Percentiles rank a stretch among this genome's conserved stretches.
phyloP scores from a whole-genome alignment of 2,888 invertebrate genomes.

The Drosophila monieri region DNA sequence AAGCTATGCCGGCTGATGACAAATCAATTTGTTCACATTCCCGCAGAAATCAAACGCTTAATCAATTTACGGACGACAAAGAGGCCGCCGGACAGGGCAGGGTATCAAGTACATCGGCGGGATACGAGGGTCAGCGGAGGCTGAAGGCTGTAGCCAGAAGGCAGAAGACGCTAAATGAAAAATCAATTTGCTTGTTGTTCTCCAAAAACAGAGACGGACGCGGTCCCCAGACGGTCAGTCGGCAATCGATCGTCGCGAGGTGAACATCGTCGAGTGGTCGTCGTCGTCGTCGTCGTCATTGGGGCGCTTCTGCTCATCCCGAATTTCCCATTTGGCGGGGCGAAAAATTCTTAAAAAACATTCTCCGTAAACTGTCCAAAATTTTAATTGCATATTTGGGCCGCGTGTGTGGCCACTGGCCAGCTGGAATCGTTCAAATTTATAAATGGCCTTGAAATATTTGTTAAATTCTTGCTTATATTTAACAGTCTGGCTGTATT shows the following conservation, averaged over 20 bases:
- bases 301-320: background rate
- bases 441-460: conserved; percentile 11
- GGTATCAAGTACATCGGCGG: conserved; percentile 44
- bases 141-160: conserved; percentile 2
- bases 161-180: conserved; percentile 60
- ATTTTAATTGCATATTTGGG: conserved; percentile 30
- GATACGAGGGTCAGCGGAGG: conserved; percentile 15
- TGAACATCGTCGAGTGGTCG: conserved; percentile 38
- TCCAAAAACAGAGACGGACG: conserved; percentile 47
- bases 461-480: conserved; percentile 20
- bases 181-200: conserved; percentile 62
- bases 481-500: conserved; percentile 36
- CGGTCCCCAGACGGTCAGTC: conserved; percentile 56
- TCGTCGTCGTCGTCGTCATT: background rate
- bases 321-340: conserved; percentile 3
- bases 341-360: conserved; percentile 12
- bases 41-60: conserved; percentile 58
- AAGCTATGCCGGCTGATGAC: conserved; percentile 28
- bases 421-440: conserved; percentile 14
- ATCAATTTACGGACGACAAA: conserved; percentile 55
- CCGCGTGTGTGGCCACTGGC: conserved; percentile 22
- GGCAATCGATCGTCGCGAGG: conserved; percentile 53
- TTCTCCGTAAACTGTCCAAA: conserved; percentile 11
- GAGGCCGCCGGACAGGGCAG: conserved; percentile 37
- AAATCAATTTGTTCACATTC: conserved; percentile 44